These are phyloP conservation scores for Eupithecia dodoneata DNA, from an alignment of 2,888 invertebrate species.

Conservation along the genomic window DNA sequence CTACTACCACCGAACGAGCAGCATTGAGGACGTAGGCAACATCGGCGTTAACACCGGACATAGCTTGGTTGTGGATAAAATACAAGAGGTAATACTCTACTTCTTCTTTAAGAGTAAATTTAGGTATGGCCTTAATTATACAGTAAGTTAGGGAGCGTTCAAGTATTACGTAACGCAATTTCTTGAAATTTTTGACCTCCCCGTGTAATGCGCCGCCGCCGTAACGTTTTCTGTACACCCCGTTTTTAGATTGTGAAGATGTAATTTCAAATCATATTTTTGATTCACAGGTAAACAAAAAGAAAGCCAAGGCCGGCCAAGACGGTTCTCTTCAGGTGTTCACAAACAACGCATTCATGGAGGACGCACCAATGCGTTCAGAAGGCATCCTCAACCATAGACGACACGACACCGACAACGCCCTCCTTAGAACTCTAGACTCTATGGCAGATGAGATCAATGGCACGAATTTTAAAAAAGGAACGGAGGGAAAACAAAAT, in stretches of 20 bases:
- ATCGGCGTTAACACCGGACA: constrained; percentile 90
- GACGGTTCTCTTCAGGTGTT: constrained; percentile 54
- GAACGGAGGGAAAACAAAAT: constrained; percentile 35
- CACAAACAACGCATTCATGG: constrained; percentile 63
- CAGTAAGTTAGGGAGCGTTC: too few relatives aligned
- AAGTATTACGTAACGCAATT: too few relatives aligned
- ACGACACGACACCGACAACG: constrained; percentile 66
- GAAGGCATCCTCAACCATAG: constrained; percentile 68
- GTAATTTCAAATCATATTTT: neutral
- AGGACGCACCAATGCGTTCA: constrained; percentile 35
- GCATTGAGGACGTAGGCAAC: constrained; percentile 72
- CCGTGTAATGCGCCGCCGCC: too few relatives aligned
- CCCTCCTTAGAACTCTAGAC: constrained; percentile 68
- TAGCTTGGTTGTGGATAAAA: constrained; percentile 74
- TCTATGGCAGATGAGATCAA: constrained; percentile 68
- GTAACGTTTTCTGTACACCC: too few relatives aligned
- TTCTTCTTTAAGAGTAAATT: neutral
- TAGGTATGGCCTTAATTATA: too few relatives aligned
- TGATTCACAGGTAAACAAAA: constrained; percentile 55
- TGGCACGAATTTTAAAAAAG: constrained; percentile 43
- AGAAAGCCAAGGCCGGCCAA: constrained; percentile 47
- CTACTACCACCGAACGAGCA: constrained; percentile 76
- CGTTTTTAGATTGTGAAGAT: neutral
- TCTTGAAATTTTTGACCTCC: too few relatives aligned
- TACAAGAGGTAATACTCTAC: constrained; percentile 63